Conservation (phyloP, 2,888 invertebrate genomes). For the Eristalis arbustorum region DNA sequence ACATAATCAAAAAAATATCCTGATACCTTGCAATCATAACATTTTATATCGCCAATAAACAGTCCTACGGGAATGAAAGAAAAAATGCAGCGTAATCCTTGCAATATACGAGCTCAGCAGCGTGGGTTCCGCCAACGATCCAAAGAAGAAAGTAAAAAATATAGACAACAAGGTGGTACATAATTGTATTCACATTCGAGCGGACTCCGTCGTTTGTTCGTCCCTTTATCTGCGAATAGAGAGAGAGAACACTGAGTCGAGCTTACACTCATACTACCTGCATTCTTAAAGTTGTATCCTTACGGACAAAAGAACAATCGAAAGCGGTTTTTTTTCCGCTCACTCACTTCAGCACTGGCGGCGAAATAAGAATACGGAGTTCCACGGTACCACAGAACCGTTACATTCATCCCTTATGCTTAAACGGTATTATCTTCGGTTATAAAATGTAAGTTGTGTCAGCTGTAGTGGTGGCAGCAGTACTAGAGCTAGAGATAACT, state of each 20-base stretch:
- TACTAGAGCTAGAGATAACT: constrained; percentile 56
- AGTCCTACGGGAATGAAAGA: constrained; percentile 26
- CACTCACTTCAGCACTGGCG: constrained; percentile 1
- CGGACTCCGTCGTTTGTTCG: not conserved
- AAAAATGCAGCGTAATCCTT: constrained; percentile 36
- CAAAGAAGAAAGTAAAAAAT: not conserved
- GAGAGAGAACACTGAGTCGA: not conserved
- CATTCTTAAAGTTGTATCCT: constrained; percentile 53
- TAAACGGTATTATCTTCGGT: constrained; percentile 69
- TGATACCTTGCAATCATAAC: constrained; percentile 39
- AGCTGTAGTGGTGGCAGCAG: constrained; percentile 39
- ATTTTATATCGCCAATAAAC: constrained; percentile 61
- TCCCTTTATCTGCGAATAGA: not conserved
- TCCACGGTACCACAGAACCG: constrained; percentile 30
- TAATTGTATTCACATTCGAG: constrained; percentile 54
- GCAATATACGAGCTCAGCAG: constrained; percentile 8
- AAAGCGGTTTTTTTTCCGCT: constrained; percentile 28
- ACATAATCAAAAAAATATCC: constrained; percentile 23
- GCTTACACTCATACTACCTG: constrained; percentile 45
- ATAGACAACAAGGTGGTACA: constrained; percentile 34
- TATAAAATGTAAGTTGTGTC: constrained; percentile 70
- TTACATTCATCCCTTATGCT: constrained; percentile 68
- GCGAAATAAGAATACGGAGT: constrained; percentile 46
- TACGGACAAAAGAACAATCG: constrained; percentile 59
- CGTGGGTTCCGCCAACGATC: not conserved